A percentile compares a stretch with the other conserved stretches of the same genome.
phyloP scores from a whole-genome alignment of 2,888 invertebrate genomes.

The Melanchra persicariae region DNA sequence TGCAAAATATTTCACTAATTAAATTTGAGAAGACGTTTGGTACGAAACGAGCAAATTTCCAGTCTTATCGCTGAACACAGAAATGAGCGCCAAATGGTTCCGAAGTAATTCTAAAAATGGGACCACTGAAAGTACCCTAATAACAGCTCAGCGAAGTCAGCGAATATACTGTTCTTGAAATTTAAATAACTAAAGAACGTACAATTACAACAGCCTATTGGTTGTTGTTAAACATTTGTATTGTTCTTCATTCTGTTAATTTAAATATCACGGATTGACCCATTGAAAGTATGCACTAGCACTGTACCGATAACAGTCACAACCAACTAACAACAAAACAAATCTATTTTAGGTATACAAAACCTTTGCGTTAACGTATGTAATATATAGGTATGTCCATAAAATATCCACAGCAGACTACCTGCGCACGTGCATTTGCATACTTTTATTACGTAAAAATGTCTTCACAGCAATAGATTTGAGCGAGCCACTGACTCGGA shows the following conservation, averaged over 20 bases:
- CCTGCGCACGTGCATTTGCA: slow-evolving; percentile 1
- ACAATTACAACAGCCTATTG: slow-evolving; percentile 13
- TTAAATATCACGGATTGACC: too few species aligned
- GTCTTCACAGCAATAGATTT: slow-evolving; percentile 68
- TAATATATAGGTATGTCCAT: too few species aligned
- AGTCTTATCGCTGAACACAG: slow-evolving; percentile 27
- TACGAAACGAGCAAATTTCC: slow-evolving; percentile 21
- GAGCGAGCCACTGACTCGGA: slow-evolving; percentile 76
- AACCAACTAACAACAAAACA: too few species aligned
- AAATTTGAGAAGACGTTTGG: slow-evolving; percentile 34
- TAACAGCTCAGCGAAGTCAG: slow-evolving; percentile 22
- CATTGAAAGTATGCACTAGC: too few species aligned
- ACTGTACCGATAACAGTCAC: too few species aligned
- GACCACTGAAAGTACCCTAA: slow-evolving; percentile 24
- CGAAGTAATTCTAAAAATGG: slow-evolving; percentile 33
- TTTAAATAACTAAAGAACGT: slow-evolving; percentile 12
- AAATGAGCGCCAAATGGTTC: slow-evolving; percentile 43
- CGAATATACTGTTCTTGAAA: slow-evolving; percentile 14
- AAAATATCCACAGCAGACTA: too few species aligned
- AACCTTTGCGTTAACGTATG: background rate
- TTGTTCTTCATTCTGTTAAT: too few species aligned
- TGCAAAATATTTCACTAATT: slow-evolving; percentile 41
- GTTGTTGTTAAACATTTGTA: too few species aligned
- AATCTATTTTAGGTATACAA: background rate
- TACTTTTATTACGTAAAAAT: slow-evolving; percentile 50